Evolutionary conservation across 2,113 vertebrate genomes (phyloP), one percentile per base, ranked within the genome.

Genomic region (Nothobranchius furzeri): DNA sequence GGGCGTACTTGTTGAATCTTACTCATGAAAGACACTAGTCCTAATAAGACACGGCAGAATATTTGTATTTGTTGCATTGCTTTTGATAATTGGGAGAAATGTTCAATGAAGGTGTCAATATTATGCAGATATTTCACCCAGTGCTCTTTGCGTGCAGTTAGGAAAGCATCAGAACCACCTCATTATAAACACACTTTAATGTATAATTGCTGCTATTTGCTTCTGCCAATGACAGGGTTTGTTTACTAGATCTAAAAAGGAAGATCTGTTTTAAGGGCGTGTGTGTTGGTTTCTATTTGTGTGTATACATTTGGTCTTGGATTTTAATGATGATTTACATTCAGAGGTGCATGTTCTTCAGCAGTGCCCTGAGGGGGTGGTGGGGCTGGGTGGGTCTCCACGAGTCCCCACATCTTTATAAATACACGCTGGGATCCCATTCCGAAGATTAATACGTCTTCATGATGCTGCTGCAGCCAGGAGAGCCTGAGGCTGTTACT

Each of bases 351-450:
- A 50, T 81, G 68, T 77, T 73, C 73, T 72, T 45, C 64, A 60
- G 64, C 60, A 0, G 67, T 67, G 75, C 85, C 37, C 80, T 63
- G 47, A 75, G 70, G 84, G 4, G 20, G 1, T 43, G 50, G 66
- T 62, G 35, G 20, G 73, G 11, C 58, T 82, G 78, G 84, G 78
- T 79, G 81, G 82, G 70, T 67, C 64, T 70, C 58, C 70, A 60
- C 24, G 48, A 72, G 71, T 78, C 68, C 66, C 78, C 67, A 48
- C 64, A 13, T 78, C 60, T 75, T 79, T 88, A 88, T 77, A 85
- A 88, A 90, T 87, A 88, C 66, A 56, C 81, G 60, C 36, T 78
- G 79, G 77, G 81, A 84, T 88, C 82, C 84, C 85, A 78, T 80
- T 90, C 83, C 73, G 67, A 51, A 59, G 65, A 65, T 70, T 56